Evolutionary conservation across 1,140 invertebrate genomes (phyloP).

Genomic region (Lepidurus arcticus): DNA sequence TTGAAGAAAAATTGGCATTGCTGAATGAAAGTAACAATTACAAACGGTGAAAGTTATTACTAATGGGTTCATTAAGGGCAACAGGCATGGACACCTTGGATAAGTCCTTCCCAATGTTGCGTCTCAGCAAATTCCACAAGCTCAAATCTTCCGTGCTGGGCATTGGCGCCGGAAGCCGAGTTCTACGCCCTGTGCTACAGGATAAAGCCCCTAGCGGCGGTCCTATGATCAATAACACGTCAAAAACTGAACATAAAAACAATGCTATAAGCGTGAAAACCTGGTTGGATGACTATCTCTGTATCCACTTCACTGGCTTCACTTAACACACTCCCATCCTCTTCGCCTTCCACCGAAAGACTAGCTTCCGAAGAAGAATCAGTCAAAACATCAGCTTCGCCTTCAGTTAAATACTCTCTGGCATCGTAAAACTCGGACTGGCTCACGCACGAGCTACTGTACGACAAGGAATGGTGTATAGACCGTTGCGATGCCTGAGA

Average conservation of each 20-base stretch:
- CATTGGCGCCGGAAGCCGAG: slow-evolving; percentile 61
- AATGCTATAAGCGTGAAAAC: slow-evolving; percentile 35
- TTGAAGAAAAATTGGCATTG: slow-evolving; percentile 18
- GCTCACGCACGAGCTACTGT: slow-evolving; percentile 68
- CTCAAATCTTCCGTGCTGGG: slow-evolving; percentile 67
- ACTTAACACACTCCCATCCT: slow-evolving; percentile 60
- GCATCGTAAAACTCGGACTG: slow-evolving; percentile 81
- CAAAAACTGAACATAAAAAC: not conserved
- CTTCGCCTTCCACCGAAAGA: slow-evolving; percentile 47
- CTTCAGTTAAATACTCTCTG: slow-evolving; percentile 52
- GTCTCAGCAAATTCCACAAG: slow-evolving; percentile 71
- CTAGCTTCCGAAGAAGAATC: slow-evolving; percentile 61
- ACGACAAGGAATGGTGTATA: slow-evolving; percentile 59
- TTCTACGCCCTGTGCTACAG: slow-evolving; percentile 59
- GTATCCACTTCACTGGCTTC: slow-evolving; percentile 58
- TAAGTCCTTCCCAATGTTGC: slow-evolving; percentile 81
- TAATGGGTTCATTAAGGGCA: slow-evolving; percentile 78
- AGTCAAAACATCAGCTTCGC: slow-evolving; percentile 43
- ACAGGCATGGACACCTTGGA: slow-evolving; percentile 75
- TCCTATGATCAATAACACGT: not conserved
- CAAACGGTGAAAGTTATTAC: slow-evolving; percentile 54
- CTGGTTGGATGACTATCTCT: slow-evolving; percentile 46
- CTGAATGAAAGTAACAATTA: not conserved
- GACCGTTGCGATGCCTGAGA: slow-evolving; percentile 9
- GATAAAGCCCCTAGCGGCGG: slow-evolving; percentile 29